phyloP scores from a whole-genome alignment of 1,140 invertebrate species.

The Adelges cooleyi region DNA sequence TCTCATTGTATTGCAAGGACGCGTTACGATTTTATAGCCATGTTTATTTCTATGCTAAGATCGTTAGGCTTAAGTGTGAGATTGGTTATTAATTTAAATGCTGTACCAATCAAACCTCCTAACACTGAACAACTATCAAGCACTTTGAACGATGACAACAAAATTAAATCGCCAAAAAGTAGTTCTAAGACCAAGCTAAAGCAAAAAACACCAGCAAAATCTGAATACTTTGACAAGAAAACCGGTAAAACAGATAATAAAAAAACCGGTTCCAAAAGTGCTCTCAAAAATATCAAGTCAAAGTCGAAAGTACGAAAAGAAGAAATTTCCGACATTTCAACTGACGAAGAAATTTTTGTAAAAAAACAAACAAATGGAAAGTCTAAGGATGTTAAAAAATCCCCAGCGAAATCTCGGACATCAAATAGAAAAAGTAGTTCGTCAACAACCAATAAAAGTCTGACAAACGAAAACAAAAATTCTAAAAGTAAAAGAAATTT shows the following conservation, averaged over 20 bases:
- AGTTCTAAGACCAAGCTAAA: background rate
- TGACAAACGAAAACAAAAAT: background rate
- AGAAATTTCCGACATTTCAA: too few species aligned
- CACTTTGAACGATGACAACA: conserved; percentile 43
- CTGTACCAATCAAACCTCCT: conserved; percentile 52
- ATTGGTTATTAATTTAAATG: conserved; percentile 54
- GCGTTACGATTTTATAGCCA: conserved; percentile 54
- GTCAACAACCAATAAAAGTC: background rate
- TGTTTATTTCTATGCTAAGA: conserved; percentile 64
- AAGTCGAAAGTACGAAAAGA: background rate
- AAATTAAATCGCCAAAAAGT: conserved; percentile 28
- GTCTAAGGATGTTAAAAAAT: conserved; percentile 4
- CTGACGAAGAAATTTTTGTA: background rate
- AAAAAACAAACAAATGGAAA: background rate
- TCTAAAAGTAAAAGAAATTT: conserved; percentile 10
- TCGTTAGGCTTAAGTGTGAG: conserved; percentile 67
- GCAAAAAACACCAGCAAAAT: conserved; percentile 25
- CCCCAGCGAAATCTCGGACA: background rate
- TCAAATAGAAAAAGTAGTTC: background rate
- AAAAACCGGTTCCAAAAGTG: background rate
- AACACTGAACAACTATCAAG: conserved; percentile 45
- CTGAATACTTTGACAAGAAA: background rate
- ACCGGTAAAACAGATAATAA: background rate
- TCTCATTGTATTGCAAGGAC: conserved; percentile 48
- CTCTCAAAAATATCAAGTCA: too few species aligned